Conservation (phyloP, 2,888 invertebrate genomes). For the Clivina fossor region DNA sequence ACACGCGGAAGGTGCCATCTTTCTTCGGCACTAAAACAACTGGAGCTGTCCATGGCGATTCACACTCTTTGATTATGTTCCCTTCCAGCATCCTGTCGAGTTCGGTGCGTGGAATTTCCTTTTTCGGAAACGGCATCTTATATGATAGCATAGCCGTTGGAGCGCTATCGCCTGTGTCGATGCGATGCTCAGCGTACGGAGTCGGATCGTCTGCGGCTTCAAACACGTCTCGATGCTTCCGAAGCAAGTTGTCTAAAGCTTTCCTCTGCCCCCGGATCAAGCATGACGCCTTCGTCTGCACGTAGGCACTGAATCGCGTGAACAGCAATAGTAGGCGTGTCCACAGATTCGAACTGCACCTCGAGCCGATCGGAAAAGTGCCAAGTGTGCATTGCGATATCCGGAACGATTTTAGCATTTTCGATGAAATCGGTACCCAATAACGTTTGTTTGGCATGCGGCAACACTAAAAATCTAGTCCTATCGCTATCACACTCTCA, state of each 20-base stretch:
- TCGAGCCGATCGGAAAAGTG: neutral
- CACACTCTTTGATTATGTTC: constrained; percentile 45
- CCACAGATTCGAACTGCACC: neutral
- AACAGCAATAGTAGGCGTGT: neutral
- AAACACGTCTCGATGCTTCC: constrained; percentile 3
- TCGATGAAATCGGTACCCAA: constrained; percentile 1
- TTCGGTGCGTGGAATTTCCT: constrained; percentile 38
- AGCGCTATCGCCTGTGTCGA: too few relatives aligned
- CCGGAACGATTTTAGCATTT: constrained; percentile 1
- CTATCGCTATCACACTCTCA: neutral
- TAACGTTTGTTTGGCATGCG: constrained; percentile 1
- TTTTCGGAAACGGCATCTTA: too few relatives aligned
- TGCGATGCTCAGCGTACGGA: constrained; percentile 9
- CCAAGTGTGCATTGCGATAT: neutral
- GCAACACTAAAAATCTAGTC: constrained; percentile 2
- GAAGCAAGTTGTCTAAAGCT: neutral
- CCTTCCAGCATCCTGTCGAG: constrained; percentile 43
- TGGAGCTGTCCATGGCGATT: constrained; percentile 46
- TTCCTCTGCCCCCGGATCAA: neutral
- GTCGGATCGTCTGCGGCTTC: constrained; percentile 8
- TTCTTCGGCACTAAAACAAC: constrained; percentile 45
- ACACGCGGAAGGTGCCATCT: too few relatives aligned
- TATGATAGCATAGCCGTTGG: too few relatives aligned
- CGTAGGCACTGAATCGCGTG: neutral
- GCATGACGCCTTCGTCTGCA: constrained; percentile 10